Base-by-base conservation (phyloP, 2,113 vertebrate genomes). In the Dicaeum eximium region DNA sequence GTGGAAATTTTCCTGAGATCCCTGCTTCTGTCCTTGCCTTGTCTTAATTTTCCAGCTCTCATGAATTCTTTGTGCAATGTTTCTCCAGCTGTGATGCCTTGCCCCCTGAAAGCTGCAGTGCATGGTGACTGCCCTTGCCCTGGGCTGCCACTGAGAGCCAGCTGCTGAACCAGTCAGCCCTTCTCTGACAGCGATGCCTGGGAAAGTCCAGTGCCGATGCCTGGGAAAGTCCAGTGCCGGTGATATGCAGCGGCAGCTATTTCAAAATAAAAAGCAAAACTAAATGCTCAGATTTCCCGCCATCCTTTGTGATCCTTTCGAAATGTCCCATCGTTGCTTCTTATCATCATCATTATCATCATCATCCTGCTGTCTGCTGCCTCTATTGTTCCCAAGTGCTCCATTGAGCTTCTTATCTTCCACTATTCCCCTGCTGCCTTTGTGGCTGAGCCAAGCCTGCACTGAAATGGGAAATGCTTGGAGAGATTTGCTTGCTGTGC, bases 61-160 rank as follows among this genome's bases (percentile, higher is more conserved):
- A 14, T 1, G 0, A 38, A 10, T 80, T 64, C 37, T 48, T 35
- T 19, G 30, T 60, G n/a, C 17, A n/a, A 11, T 9, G 1, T 60
- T 80, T 79, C 45, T 84, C n/a, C 45, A 61, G 33, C 48, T 50
- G 20, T 5, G 1, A 6, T 1, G 2, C 37, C 12, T 89, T 80
- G n/a, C 22, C 15, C 24, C 1, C 25, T 31, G 56, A 79, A 51
- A 0, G 0, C 1, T 7, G n/a, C n/a, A 0, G 0, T 23, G 35
- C 15, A 5, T 0, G 2, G 35, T 70, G n/a, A 19, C 24, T 70
- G 42, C 42, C 14, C 51, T 71, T 74, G 15, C 10, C 40, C 14
- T 54, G 13, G 0, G 0, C 44, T 86, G 48, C 61, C 56, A 2
- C 25, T 74, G 57, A 42, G 11, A 86, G 1, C 22, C 42, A 53